Conservation (phyloP, 2,113 vertebrate genomes). For the Clinocottus analis region DNA sequence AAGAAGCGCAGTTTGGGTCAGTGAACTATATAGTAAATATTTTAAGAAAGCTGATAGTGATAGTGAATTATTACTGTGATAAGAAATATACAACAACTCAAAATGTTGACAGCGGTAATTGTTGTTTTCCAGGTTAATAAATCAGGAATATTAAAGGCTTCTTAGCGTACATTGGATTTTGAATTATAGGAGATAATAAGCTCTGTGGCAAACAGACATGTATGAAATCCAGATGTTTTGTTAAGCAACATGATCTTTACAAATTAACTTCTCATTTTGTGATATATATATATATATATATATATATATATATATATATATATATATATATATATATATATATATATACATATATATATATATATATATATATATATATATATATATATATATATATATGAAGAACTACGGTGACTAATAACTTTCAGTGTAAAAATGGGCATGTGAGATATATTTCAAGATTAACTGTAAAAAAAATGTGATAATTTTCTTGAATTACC, state of each 20-base stretch:
- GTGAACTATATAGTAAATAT: neutral
- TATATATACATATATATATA: too few relatives aligned
- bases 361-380: too few relatives aligned
- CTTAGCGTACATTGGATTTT: neutral
- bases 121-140: neutral
- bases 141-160: too few relatives aligned
- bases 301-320: too few relatives aligned
- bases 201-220: too few relatives aligned
- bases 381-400: too few relatives aligned
- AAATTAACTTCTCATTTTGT: too few relatives aligned
- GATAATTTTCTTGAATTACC: neutral
- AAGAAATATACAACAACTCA: neutral
- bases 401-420: neutral
- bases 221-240: too few relatives aligned
- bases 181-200: too few relatives aligned
- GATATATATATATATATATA: too few relatives aligned
- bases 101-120: neutral
- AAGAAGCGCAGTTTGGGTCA: neutral
- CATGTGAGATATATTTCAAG: neutral
- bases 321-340: too few relatives aligned
- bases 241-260: too few relatives aligned
- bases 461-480: neutral
- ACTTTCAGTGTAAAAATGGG: neutral
- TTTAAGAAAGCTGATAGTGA: neutral
- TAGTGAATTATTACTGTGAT: neutral